These are phyloP conservation scores for Brassicogethes aeneus DNA, from an alignment of 2,888 invertebrate genomes.

Conservation along the genomic window DNA sequence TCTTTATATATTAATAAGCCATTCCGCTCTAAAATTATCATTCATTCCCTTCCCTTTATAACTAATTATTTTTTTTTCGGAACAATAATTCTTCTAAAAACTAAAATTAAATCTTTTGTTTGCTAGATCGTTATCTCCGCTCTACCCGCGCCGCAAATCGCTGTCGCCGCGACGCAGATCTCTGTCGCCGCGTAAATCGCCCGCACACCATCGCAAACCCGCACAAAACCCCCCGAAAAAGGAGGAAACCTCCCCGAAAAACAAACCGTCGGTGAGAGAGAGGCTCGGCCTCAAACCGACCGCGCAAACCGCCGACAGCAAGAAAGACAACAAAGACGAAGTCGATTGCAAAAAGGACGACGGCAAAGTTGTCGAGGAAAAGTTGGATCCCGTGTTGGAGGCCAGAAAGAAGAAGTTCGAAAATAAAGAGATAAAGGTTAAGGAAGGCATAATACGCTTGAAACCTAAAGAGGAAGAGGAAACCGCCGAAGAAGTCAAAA, in stretches of 20 bases:
- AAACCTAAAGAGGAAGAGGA: constrained; percentile 24
- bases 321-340: constrained; percentile 6
- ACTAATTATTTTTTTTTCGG: too few species aligned
- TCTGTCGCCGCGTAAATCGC: constrained; percentile 16
- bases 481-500: constrained; percentile 5
- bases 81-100: too few species aligned
- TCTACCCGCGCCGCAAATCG: constrained; percentile 12
- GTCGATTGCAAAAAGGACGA: constrained; percentile 12
- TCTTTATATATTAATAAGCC: too few species aligned
- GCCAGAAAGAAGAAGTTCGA: constrained; percentile 47
- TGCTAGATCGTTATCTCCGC: neutral
- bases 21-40: too few species aligned
- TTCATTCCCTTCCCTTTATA: too few species aligned
- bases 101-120: too few species aligned
- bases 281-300: too few species aligned
- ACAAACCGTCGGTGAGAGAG: neutral
- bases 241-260: constrained; percentile 7
- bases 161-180: constrained; percentile 15
- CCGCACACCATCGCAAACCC: constrained; percentile 18
- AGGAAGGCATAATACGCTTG: constrained; percentile 44
- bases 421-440: constrained; percentile 39
- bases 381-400: constrained; percentile 43
- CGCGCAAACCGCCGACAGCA: too few species aligned
- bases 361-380: constrained; percentile 15
- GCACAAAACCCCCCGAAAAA: constrained; percentile 14